Evolutionary conservation across 2,888 invertebrate species (phyloP).

Genomic region (Morpho achilles): DNA sequence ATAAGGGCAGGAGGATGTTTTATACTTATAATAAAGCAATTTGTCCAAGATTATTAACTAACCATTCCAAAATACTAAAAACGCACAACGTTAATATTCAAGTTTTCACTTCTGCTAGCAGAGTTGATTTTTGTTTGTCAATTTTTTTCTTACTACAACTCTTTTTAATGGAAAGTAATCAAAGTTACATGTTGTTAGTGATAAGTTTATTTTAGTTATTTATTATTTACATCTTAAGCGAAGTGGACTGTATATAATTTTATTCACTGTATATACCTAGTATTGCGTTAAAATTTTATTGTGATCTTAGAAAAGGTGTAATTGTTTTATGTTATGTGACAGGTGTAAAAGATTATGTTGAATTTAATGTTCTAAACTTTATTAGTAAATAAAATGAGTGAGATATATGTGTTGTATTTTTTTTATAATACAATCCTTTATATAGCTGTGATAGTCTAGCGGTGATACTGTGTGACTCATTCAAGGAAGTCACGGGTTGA

Average conservation of each 20-base stretch:
- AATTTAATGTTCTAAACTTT: slow-evolving; percentile 56
- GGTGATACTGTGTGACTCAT: no score
- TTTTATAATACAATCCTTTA: slow-evolving; percentile 2
- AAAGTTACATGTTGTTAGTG: background rate
- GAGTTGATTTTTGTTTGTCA: background rate
- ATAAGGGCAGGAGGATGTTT: no score
- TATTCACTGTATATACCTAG: slow-evolving; percentile 68
- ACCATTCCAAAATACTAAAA: no score
- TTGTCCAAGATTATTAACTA: no score
- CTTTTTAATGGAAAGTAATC: slow-evolving; percentile 3
- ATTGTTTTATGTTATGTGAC: slow-evolving; percentile 30
- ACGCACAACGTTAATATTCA: no score
- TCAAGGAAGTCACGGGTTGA: no score
- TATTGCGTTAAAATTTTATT: slow-evolving; percentile 53
- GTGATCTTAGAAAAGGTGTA: slow-evolving; percentile 59
- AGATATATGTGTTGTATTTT: slow-evolving; percentile 41
- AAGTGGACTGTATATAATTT: slow-evolving; percentile 61
- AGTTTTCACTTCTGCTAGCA: background rate
- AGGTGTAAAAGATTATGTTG: slow-evolving; percentile 30
- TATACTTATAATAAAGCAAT: no score
- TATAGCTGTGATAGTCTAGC: no score
- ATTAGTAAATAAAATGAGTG: slow-evolving; percentile 63
- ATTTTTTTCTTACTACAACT: slow-evolving; percentile 4
- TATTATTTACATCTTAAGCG: slow-evolving; percentile 36
- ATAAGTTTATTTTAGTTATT: slow-evolving; percentile 35